These are phyloP conservation scores for Hemitrygon akajei DNA, from an alignment of 2,797 vertebrate genomes.

Conservation along the genomic window DNA sequence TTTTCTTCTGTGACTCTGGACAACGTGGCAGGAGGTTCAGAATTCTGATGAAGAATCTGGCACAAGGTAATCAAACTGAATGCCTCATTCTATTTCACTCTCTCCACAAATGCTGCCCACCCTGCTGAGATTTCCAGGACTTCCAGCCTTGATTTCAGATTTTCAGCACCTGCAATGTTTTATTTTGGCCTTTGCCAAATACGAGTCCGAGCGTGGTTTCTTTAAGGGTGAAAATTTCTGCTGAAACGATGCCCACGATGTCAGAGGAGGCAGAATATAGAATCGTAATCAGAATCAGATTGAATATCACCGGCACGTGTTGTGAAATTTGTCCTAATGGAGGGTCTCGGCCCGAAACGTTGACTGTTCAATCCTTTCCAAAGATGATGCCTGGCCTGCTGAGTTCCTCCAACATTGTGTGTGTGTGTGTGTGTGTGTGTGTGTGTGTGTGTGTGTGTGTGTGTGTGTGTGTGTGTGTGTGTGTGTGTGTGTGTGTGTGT, in stretches of 20 bases:
- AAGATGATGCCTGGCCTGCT: no score
- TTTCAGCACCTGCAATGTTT: neutral
- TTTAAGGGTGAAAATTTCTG: neutral
- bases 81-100: neutral
- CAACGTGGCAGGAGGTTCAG: neutral
- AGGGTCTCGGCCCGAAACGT: no score
- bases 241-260: neutral
- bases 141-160: neutral
- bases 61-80: neutral
- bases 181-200: neutral
- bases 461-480: no score
- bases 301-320: no score
- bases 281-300: no score
- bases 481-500: no score
- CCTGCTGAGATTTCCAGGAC: neutral
- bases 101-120: neutral
- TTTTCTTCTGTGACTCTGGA: neutral
- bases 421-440: no score
- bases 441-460: no score
- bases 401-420: no score
- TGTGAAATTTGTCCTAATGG: no score
- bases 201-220: neutral
- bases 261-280: neutral
- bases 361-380: no score
- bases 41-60: neutral